Conservation (phyloP, 1,140 invertebrate species). For the Drosophila pachea region DNA sequence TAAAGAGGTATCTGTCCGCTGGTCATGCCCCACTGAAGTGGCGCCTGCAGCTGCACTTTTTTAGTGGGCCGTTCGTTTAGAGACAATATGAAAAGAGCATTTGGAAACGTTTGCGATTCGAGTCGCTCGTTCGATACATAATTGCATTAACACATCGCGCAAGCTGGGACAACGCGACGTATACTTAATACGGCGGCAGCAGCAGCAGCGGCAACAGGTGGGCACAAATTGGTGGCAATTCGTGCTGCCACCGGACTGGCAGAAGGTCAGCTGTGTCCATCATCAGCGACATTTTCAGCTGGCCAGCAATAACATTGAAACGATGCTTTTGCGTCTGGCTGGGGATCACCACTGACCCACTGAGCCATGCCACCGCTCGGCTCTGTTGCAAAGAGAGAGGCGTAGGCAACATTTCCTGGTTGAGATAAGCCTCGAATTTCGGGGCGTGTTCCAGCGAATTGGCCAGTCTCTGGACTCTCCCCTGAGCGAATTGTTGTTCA, state of each 20-base stretch:
- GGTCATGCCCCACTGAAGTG: too few species aligned
- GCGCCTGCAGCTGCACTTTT: conserved; percentile 28
- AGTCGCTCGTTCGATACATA: conserved; percentile 31
- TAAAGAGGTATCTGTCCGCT: too few species aligned
- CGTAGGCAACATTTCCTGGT: conserved; percentile 65
- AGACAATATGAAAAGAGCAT: conserved; percentile 25
- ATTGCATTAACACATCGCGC: conserved; percentile 38
- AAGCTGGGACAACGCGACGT: conserved; percentile 39
- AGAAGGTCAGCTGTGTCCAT: conserved; percentile 68
- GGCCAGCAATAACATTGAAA: conserved; percentile 61
- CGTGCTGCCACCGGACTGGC: neutral
- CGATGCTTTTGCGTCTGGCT: conserved; percentile 5
- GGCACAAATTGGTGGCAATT: conserved; percentile 12
- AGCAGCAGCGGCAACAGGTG: conserved; percentile 43
- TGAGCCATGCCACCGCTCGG: conserved; percentile 45
- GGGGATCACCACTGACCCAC: conserved; percentile 55
- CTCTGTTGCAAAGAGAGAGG: conserved; percentile 15
- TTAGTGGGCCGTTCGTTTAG: conserved; percentile 18
- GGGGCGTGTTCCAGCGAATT: conserved; percentile 51
- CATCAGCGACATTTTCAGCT: conserved; percentile 55
- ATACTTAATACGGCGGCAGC: conserved; percentile 50
- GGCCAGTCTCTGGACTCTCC: conserved; percentile 6
- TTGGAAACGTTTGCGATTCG: conserved; percentile 40
- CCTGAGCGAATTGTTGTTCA: conserved; percentile 50
- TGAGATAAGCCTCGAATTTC: conserved; percentile 52